Base-by-base conservation (phyloP, 2,797 vertebrate genomes). In the Spinus pinus region DNA sequence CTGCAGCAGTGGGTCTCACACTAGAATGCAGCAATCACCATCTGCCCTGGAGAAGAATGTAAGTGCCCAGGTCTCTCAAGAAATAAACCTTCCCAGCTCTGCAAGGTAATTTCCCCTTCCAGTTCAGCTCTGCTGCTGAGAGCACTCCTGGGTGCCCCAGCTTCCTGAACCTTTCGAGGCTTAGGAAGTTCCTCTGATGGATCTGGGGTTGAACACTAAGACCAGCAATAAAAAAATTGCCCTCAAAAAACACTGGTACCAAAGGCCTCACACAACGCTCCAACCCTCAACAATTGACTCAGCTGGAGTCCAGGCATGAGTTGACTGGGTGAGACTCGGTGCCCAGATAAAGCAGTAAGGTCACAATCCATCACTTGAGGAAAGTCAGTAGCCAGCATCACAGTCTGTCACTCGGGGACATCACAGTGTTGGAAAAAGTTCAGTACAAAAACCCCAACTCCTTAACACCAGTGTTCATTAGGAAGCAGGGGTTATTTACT, bases 281-380 rank as follows among this genome's bases (percentile, higher is more conserved):
- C 39, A 69, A 9, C 20, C 4, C 10, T 30, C 37, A 39, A 14
- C 10, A 31, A 14, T 3, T 33, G 23, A 46, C 8, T 60, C 47
- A 46, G 15, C 23, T 46, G 19, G n/a, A 60, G 30, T 24, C 13
- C 53, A 53, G n/a, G 10, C 39, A 11, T 10, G 14, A 44, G 15
- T 0, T 39, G 28, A 20, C 47, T 69, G 47, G 5, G 7, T 61
- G 41, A 53, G 9, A 39, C 10, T 39, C 0, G 0, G 54, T 21
- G 33, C 14, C 18, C 39, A 67, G 28, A 19, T 44, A 28, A 27
- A 58, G 37, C 12, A 51, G 27, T 23, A 25, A 58, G 31, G 19
- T 42, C 27, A 44, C 27, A 66, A 19, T 15, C 44, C 19, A 22
- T 10, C 14, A 57, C 5, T 0, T 35, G 35, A 12, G 35, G 17